phyloP scores from a whole-genome alignment of 2,113 vertebrate species.

The Penelope pileata region DNA sequence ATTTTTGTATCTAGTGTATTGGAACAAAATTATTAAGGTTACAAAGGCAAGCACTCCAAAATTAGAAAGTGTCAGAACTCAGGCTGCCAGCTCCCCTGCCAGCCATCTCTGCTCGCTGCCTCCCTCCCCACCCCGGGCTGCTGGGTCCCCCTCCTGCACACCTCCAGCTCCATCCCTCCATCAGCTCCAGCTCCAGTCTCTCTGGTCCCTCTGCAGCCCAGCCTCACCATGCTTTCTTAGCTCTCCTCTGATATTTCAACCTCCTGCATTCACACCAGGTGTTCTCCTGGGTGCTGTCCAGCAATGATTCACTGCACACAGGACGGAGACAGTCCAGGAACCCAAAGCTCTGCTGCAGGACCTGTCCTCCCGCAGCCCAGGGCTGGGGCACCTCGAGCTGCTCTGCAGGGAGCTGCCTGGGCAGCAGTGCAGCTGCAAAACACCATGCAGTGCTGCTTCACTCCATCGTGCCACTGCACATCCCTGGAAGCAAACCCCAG shows the following conservation, averaged over 20 bases:
- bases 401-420: not conserved
- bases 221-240: not conserved
- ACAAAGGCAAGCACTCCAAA: conserved; percentile 54
- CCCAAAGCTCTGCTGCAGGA: conserved; percentile 1
- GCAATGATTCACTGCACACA: conserved; percentile 48
- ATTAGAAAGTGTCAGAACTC: conserved; percentile 60
- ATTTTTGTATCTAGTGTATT: conserved; percentile 59
- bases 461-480: rapidly evolving
- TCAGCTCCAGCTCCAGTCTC: not conserved
- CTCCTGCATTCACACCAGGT: conserved; percentile 53
- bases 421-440: not conserved
- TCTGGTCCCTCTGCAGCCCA: not conserved
- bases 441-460: not conserved
- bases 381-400: not conserved
- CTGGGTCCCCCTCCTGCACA: not conserved
- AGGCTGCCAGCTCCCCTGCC: conserved; percentile 45
- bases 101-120: not conserved
- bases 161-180: not conserved
- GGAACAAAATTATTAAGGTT: conserved; percentile 71
- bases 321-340: conserved; percentile 36
- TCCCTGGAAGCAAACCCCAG: not conserved
- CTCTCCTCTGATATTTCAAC: conserved; percentile 43
- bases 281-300: conserved; percentile 48
- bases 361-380: not conserved
- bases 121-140: not conserved